Conservation (phyloP, 2,113 vertebrate genomes). For the Sinosuthora webbiana region DNA sequence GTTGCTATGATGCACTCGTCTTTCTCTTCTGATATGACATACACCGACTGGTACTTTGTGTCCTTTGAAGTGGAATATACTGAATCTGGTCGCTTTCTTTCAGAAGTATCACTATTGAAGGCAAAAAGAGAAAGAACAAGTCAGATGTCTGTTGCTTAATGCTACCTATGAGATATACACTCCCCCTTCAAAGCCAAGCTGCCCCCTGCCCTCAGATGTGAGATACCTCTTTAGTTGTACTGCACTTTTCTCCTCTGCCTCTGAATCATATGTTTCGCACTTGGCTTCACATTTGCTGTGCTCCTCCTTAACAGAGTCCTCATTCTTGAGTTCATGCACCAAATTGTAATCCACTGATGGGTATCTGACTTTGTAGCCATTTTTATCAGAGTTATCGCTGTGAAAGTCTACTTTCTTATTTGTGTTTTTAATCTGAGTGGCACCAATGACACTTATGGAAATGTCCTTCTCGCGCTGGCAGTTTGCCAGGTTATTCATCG, state of each 20-base stretch:
- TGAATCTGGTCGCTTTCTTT: constrained; percentile 83
- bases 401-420: constrained; percentile 96
- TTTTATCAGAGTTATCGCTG: constrained; percentile 83
- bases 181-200: background rate
- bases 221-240: constrained; percentile 85
- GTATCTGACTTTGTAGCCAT: constrained; percentile 87
- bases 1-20: constrained; percentile 98
- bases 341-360: constrained; percentile 94
- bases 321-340: constrained; percentile 88
- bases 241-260: constrained; percentile 80
- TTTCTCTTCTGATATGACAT: constrained; percentile 95
- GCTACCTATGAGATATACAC: background rate
- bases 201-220: background rate
- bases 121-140: constrained; percentile 48
- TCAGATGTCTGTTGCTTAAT: background rate
- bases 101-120: constrained; percentile 79
- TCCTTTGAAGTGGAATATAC: constrained; percentile 82
- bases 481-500: constrained; percentile 97
- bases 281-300: constrained; percentile 80
- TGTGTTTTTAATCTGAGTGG: constrained; percentile 94
- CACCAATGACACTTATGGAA: constrained; percentile 82
- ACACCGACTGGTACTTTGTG: constrained; percentile 98
- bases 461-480: constrained; percentile 91
- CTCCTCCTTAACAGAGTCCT: constrained; percentile 80
- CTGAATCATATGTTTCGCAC: constrained; percentile 80